Base-by-base conservation (phyloP, 2,113 vertebrate species). In the Oncorhynchus kisutch region DNA sequence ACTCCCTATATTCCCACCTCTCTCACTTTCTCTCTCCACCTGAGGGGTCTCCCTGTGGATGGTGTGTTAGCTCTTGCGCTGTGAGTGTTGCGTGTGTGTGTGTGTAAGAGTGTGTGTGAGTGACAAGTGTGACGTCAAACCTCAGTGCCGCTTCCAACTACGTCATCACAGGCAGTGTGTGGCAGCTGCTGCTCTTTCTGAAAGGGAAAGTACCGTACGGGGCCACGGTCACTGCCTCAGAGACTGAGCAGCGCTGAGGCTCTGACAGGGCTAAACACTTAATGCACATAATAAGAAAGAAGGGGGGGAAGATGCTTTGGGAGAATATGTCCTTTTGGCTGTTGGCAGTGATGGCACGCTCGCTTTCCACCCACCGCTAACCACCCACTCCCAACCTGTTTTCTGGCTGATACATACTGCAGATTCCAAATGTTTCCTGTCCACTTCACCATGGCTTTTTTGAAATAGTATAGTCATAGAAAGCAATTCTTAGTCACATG, bases 321-420 rank as follows among this genome's bases (percentile, higher is more conserved):
- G 66, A 59, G 83, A 85, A 78, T 85, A 87, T 87, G 86, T 87
- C 80, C 34, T 84, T 78, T 27, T 72, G 68, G 82, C 79, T 79
- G 22, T 76, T 76, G 67, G 14, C 5, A 34, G 67, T 16, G 5
- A 72, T 2, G 5, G 81, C 86, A 84, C 86, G 82, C 73, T 88
- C 87, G 82, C 89, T 81, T 48, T 70, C 62, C n/a, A 70, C 7
- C 71, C 49, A 60, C 16, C 54, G 12, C 70, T 25, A 24, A 16
- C 14, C 73, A 16, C 64, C 48, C 6, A 49, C 75, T 75, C 73
- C 76, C 84, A 83, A 75, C 82, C 72, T 77, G 81, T 74, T 11
- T 48, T 84, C 79, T 81, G 80, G 79, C 80, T 80, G 85, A 77
- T 79, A 79, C 79, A 81, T 84, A 54, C 51, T 54, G 16, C 16